Base-by-base conservation (phyloP, 2,797 vertebrate genomes). In the Ara ararauna region DNA sequence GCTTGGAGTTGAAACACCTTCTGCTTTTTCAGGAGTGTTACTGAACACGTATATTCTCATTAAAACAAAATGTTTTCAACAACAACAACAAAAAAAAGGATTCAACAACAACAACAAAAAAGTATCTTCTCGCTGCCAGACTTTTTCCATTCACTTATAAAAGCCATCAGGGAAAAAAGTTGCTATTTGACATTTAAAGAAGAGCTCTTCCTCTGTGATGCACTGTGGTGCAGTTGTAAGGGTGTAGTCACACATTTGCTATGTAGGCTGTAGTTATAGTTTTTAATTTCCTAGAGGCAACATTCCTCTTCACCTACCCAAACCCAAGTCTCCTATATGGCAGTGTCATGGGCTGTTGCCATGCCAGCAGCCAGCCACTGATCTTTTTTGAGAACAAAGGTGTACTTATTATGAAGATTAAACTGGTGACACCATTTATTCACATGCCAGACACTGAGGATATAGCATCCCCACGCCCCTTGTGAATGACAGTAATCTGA, bases 261-360 rank as follows among this genome's bases (percentile, higher is more conserved):
- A 88, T 89, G 71, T 83, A 87, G 83, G 68, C 80, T 93, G 80
- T 87, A 94, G 80, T 75, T 94, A 64, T 82, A 94, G 94, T 95
- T 96, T 94, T 95, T 95, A 79, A 95, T 96, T 97, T 97, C 94
- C 96, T 97, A 93, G 91, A 92, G 85, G 89, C 85, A 96, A 91
- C 94, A 90, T 92, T 95, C 89, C 47, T 75, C 40, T 87, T 77
- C 26, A 71, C 85, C 88, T 89, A 47, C 80, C 50, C 79, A 96
- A 93, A 94, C 64, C 79, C 64, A 91, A 70, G 94, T 89, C 91
- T 95, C 89, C 94, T 92, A 42, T 47, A 80, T 72, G 85, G 86
- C 80, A 87, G 42, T 88, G 87, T 73, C 90, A 92, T 77, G 92
- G 92, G 84, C 87, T 87, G 95, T 93, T 95, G 83, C 95, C 87